Conservation (phyloP, 1,140 invertebrate genomes). For the Dreissena polymorpha region DNA sequence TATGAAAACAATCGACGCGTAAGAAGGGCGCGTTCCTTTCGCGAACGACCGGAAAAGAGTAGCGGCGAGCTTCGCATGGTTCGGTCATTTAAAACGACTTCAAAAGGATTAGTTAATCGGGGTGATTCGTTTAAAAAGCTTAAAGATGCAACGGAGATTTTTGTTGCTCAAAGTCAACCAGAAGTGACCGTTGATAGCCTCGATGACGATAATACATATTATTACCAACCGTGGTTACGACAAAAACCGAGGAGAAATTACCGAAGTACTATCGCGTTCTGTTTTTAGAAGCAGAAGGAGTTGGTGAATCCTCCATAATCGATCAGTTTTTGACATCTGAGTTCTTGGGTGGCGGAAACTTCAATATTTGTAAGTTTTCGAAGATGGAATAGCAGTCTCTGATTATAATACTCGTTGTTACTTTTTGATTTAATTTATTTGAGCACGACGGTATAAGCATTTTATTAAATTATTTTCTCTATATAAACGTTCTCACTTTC, state of each 20-base stretch:
- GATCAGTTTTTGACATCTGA: conserved; percentile 96
- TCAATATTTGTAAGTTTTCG: conserved; percentile 41
- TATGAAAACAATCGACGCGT: conserved; percentile 1
- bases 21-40: conserved; percentile 18
- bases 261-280: conserved; percentile 85
- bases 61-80: conserved; percentile 81
- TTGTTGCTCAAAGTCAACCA: no score
- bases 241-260: not conserved
- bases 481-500: no score
- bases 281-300: conserved; percentile 91
- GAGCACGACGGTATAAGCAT: no score
- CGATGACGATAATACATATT: not conserved
- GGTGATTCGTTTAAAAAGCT: conserved; percentile 88
- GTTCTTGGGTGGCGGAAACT: conserved; percentile 93
- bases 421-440: no score
- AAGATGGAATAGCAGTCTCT: no score
- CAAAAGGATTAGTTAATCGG: conserved; percentile 92
- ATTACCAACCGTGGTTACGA: not conserved
- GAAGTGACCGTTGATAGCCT: no score
- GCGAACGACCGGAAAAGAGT: conserved; percentile 26
- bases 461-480: no score
- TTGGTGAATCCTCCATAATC: conserved; percentile 92
- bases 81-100: conserved; percentile 92
- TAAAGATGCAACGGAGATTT: not conserved
- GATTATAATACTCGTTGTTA: no score